These are phyloP conservation scores for Aspidapion aeneum DNA, from an alignment of 2,888 invertebrate genomes.

Conservation along the genomic window DNA sequence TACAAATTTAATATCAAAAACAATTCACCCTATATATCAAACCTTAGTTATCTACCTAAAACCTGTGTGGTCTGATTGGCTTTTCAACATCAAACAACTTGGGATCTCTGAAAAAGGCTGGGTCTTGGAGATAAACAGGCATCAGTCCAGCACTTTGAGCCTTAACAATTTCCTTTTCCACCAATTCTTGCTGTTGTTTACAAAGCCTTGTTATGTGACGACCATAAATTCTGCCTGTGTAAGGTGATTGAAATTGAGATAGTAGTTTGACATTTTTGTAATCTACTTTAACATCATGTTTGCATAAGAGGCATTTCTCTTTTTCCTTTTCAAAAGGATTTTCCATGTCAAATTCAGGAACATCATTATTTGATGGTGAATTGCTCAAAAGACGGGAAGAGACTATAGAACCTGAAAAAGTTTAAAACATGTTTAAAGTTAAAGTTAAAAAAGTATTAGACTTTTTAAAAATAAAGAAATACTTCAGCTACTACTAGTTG, in stretches of 20 bases:
- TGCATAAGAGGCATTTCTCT: constrained; percentile 77
- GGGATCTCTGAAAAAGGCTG: constrained; percentile 80
- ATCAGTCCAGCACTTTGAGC: constrained; percentile 79
- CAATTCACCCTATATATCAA: too few relatives aligned
- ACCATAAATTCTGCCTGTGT: constrained; percentile 90
- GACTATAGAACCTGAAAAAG: not conserved
- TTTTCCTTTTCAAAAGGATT: constrained; percentile 81
- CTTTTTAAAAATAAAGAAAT: not conserved
- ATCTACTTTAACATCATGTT: constrained; percentile 73
- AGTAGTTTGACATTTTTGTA: constrained; percentile 90
- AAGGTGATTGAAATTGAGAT: constrained; percentile 94
- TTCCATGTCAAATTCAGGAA: constrained; percentile 57
- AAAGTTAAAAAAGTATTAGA: not conserved
- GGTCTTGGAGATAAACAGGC: constrained; percentile 78
- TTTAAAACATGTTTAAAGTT: too few relatives aligned
- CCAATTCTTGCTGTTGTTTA: constrained; percentile 67
- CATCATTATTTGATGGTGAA: constrained; percentile 34
- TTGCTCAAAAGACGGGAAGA: not conserved
- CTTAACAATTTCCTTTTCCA: constrained; percentile 70
- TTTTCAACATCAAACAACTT: constrained; percentile 85
- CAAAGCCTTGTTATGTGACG: constrained; percentile 94
- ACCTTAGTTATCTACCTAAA: too few relatives aligned
- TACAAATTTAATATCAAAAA: too few relatives aligned
- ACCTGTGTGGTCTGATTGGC: constrained; percentile 76
- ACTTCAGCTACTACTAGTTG: too few relatives aligned